Conservation (phyloP, 2,113 vertebrate species). For the Chaetorhynchus papuensis region DNA sequence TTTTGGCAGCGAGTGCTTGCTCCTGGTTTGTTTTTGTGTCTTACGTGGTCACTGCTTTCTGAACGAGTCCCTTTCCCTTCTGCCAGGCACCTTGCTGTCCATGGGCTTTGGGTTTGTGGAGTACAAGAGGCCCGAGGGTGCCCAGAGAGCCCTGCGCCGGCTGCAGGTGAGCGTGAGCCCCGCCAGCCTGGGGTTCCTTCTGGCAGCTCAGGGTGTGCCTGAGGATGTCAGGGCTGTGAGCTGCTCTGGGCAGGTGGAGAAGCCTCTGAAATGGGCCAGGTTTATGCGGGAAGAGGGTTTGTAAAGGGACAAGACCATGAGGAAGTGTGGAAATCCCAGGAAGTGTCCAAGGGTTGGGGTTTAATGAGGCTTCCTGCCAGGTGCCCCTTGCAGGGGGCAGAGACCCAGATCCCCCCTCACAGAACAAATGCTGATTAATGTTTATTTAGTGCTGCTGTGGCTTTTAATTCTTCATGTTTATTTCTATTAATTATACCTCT, state of each 20-base stretch:
- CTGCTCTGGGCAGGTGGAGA: neutral
- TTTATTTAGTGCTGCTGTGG: neutral
- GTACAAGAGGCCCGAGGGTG: conserved; percentile 83
- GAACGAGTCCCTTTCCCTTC: neutral
- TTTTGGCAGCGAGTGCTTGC: neutral
- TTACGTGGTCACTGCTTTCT: accelerated
- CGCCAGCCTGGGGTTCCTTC: accelerated
- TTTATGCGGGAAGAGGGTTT: neutral
- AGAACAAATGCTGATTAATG: neutral
- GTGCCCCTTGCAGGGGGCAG: neutral
- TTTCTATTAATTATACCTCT: neutral
- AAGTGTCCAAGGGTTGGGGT: neutral
- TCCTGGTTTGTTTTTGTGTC: neutral
- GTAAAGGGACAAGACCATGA: neutral
- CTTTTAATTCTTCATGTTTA: neutral
- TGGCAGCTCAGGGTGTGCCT: neutral
- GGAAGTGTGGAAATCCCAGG: neutral
- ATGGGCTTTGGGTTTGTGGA: conserved; percentile 98
- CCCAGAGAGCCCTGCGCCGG: conserved; percentile 87
- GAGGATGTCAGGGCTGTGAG: neutral
- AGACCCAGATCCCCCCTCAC: neutral
- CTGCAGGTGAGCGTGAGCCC: conserved; percentile 78
- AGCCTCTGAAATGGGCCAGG: neutral
- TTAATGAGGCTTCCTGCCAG: neutral
- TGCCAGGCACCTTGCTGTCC: conserved; percentile 81